Evolutionary conservation across 2,113 vertebrate genomes (phyloP), one percentile per base, ranked within the genome.

Genomic region (Tyto alba): DNA sequence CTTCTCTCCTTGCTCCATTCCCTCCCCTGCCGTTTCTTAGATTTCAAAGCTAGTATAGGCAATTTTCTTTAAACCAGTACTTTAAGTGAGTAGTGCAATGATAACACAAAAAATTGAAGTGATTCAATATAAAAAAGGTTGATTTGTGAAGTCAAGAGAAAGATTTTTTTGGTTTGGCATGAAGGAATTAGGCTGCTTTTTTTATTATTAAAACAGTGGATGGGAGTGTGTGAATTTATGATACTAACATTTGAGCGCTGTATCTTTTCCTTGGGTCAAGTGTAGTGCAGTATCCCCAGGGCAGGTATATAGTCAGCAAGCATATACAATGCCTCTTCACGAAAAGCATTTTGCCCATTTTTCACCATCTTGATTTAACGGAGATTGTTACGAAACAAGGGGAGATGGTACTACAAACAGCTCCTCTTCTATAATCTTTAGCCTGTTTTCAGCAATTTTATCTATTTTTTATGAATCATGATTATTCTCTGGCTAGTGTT

Each of bases 251-350:
- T 85, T 73, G 87, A 94, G 40, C 7, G 2, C 80, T 77, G 64
- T 97, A 36, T 96, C 86, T 97, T 93, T 95, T 82, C 59, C 30
- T 47, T 86, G 84, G 92, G 71, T 95, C 87, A 96, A 93, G 74
- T 78, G 26, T 10, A 75, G 80, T 38, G 75, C 84, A 78, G 0
- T 80, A 47, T 95, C 90, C 90, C 81, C 48, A 64, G 95, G 90
- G 87, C 92, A 93, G 56, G 82, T 83, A 27, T 88, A 72, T 50
- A 53, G 53, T 32, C 89, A 83, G 71, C 41, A 17, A 93, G 72
- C 30, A 9, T 29, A 50, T 50, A 29, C 50, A 48, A 53, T 67
- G 72, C 64, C 11, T 87, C 19, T 83, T 90, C 95, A 55, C 88
- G 85, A 94, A 88, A 93, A 79, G 63, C 80, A 18, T 81, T 92